Conservation (phyloP, 2,888 invertebrate genomes). For the Ormyrus thymus region DNA sequence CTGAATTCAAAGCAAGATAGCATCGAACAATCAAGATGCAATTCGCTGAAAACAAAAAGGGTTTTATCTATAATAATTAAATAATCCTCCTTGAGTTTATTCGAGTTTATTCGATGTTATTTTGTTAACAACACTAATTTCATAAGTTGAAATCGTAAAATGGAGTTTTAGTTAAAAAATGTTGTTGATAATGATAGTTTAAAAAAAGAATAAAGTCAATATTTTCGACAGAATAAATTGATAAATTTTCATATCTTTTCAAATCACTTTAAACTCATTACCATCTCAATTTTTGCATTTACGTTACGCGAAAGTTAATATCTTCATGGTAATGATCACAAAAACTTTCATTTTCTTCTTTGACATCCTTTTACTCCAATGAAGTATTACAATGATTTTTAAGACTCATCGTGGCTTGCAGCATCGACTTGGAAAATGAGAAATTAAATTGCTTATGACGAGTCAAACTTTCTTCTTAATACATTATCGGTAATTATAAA, state of each 20-base stretch:
- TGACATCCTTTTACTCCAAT: constrained; percentile 36
- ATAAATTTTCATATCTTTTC: not conserved
- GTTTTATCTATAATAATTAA: too few relatives aligned
- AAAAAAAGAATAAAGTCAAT: constrained; percentile 2
- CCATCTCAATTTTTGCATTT: constrained; percentile 9
- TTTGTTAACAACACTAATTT: too few relatives aligned
- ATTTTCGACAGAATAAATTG: not conserved
- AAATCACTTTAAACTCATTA: constrained; percentile 9
- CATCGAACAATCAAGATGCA: too few relatives aligned
- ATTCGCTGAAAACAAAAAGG: too few relatives aligned
- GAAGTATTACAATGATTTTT: constrained; percentile 40
- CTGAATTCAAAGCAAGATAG: too few relatives aligned
- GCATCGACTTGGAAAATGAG: constrained; percentile 40
- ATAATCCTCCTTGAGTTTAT: too few relatives aligned
- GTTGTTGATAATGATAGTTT: not conserved
- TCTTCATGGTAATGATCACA: constrained; percentile 14
- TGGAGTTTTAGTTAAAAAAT: too few relatives aligned
- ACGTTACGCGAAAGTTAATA: constrained; percentile 25
- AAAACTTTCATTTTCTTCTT: constrained; percentile 44
- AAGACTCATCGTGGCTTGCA: constrained; percentile 38
- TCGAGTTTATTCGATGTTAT: too few relatives aligned
- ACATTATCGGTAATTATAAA: constrained; percentile 40
- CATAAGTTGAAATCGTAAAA: too few relatives aligned
- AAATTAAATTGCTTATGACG: constrained; percentile 46
- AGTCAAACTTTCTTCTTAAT: constrained; percentile 38